Base-by-base conservation (phyloP, 2,888 invertebrate genomes). In the Pristionchus fissidentatus region DNA sequence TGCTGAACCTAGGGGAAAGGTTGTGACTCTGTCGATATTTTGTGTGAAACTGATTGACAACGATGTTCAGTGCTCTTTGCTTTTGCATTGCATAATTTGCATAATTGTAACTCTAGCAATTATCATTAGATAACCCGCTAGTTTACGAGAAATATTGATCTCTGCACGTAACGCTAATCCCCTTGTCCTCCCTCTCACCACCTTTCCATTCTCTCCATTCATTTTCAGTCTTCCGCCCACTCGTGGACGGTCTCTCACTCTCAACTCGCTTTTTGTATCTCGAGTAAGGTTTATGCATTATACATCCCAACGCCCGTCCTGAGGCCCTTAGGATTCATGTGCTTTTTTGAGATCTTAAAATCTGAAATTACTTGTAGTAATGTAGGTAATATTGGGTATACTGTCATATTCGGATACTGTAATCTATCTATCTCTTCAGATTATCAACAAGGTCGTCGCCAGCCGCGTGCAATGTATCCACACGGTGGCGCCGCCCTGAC, bases 401-500 rank as follows among this genome's bases (percentile, higher is more conserved):
- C n/a, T n/a, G n/a, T n/a, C n/a, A n/a, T n/a, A n/a, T n/a, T n/a
- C n/a, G n/a, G n/a, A n/a, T n/a, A n/a, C n/a, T n/a, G n/a, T n/a
- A n/a, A n/a, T n/a, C n/a, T n/a, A n/a, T n/a, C n/a, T n/a, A n/a
- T 29, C 57, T 60, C 57, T 7, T 10, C 32, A 1, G 57, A 32
- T 10, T 60, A 60, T 32, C 32, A 29, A 1, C 32, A 60, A 29
- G 29, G 60, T 60, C 26, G 22, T 19, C 62, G 29, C 38, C 38
- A n/a, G 38, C 62, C 35, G 62, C 35, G 19, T 38, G 38, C 62
- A 35, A 66, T 66, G 62, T 66, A 66, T 5, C 62, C 62, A 38
- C 62, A 66, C 62, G 62, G 62, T 38, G 62, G 38, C 38, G 35
- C 62, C 62, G 38, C 35, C 13, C 38, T 66, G 62, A 66, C 62